Evolutionary conservation across 2,888 invertebrate species (phyloP).

Genomic region (Agrotis segetum): DNA sequence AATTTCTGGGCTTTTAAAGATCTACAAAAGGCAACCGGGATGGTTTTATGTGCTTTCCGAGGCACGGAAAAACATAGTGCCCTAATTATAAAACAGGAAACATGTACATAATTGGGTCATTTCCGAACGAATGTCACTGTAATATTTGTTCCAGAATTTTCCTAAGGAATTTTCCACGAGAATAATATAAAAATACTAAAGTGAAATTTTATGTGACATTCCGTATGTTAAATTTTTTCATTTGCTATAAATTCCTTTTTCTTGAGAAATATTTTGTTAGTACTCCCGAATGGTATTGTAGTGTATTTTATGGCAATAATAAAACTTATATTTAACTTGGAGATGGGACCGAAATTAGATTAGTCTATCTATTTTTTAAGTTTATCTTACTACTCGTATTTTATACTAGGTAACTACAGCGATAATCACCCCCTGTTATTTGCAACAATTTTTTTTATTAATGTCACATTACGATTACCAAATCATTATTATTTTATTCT

Average conservation of each 20-base stretch:
- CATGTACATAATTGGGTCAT: conserved; percentile 15
- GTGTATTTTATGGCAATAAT: conserved; percentile 24
- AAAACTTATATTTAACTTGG: not conserved
- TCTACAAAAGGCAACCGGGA: too few species aligned
- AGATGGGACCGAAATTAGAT: not conserved
- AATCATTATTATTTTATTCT: too few species aligned
- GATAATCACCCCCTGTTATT: not conserved
- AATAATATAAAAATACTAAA: conserved; percentile 46
- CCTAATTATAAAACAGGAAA: conserved; percentile 16
- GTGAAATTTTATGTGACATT: conserved; percentile 47
- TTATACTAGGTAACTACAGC: too few species aligned
- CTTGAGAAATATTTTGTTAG: conserved; percentile 40
- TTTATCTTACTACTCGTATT: too few species aligned
- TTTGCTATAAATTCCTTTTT: conserved; percentile 51
- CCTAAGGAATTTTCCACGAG: conserved; percentile 37
- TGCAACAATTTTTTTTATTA: not conserved
- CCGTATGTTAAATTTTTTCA: conserved; percentile 55
- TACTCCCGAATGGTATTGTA: conserved; percentile 24
- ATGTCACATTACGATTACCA: too few species aligned
- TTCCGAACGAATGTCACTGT: conserved; percentile 11
- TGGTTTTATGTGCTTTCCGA: too few species aligned
- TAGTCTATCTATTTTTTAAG: not conserved
- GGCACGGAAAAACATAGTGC: not conserved
- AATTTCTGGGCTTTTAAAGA: too few species aligned
- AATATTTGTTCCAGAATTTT: conserved; percentile 51